Percentiles rank a stretch among this genome's conserved stretches.
Conservation (phyloP, 2,113 vertebrate species). For the Pteronura brasiliensis region DNA sequence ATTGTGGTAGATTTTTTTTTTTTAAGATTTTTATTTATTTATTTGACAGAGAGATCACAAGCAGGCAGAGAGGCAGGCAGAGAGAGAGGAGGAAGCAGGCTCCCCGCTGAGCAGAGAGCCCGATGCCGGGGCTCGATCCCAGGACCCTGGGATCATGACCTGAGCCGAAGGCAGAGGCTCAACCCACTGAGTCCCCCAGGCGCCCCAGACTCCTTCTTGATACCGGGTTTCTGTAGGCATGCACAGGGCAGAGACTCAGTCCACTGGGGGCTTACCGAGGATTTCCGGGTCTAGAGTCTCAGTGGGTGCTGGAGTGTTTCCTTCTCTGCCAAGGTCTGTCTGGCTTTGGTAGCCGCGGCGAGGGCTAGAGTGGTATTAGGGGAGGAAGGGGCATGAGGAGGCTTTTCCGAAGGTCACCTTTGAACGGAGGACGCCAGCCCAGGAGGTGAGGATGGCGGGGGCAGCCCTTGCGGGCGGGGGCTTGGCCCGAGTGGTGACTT, state of each 20-base stretch:
- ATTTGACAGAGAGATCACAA: too few relatives aligned
- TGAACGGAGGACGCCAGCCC: background rate
- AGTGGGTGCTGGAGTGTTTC: rapidly evolving
- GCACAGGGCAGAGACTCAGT: rapidly evolving
- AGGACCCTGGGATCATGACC: too few relatives aligned
- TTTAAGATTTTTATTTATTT: too few relatives aligned
- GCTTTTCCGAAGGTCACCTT: rapidly evolving
- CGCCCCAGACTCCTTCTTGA: rapidly evolving
- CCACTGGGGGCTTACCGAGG: rapidly evolving
- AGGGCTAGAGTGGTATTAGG: background rate
- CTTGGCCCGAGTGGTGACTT: rapidly evolving
- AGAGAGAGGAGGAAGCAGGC: too few relatives aligned
- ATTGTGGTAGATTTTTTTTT: too few relatives aligned
- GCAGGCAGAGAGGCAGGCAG: too few relatives aligned
- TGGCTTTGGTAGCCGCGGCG: background rate
- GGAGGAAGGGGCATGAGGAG: rapidly evolving
- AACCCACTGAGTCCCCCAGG: too few relatives aligned
- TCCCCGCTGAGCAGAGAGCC: too few relatives aligned
- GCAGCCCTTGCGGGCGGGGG: rapidly evolving
- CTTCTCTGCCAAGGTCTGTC: background rate
- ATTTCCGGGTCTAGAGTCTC: rapidly evolving
- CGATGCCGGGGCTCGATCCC: too few relatives aligned
- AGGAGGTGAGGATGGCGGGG: background rate
- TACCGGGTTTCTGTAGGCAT: rapidly evolving
- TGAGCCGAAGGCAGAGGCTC: too few relatives aligned